Conservation (phyloP, 2,797 vertebrate species). For the Amazonetta brasiliensis region DNA sequence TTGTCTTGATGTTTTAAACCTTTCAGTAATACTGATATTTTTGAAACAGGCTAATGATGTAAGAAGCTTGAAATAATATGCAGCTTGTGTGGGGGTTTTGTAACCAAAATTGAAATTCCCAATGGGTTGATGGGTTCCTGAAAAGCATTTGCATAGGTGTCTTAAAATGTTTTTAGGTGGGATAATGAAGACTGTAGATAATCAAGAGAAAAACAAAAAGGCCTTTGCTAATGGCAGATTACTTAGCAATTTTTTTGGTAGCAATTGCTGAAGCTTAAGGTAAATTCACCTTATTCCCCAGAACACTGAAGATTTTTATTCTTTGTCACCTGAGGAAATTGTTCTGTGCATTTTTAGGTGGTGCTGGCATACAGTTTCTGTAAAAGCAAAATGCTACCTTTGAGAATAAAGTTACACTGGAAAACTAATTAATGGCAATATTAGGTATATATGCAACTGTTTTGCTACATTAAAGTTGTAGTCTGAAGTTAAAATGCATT, state of each 20-base stretch:
- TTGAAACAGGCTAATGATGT: neutral
- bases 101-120: constrained; percentile 40
- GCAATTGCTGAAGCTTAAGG: neutral
- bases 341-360: neutral
- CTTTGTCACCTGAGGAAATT: neutral
- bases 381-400: neutral
- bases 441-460: neutral
- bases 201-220: neutral
- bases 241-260: neutral
- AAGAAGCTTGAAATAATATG: neutral
- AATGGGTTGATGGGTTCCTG: constrained; percentile 49
- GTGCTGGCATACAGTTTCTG: neutral
- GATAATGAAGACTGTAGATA: neutral
- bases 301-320: neutral
- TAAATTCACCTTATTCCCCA: neutral
- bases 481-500: neutral
- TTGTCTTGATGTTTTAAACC: neutral
- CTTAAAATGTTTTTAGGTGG: constrained; percentile 44
- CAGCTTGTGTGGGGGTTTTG: neutral
- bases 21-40: neutral
- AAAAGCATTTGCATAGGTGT: constrained; percentile 22
- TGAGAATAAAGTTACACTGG: neutral
- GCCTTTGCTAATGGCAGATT: neutral
- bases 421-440: neutral
- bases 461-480: neutral